A percentile compares a stretch with the other conserved stretches of the same genome.
phyloP scores from a whole-genome alignment of 2,797 vertebrate species.

The Semotilus atromaculatus region DNA sequence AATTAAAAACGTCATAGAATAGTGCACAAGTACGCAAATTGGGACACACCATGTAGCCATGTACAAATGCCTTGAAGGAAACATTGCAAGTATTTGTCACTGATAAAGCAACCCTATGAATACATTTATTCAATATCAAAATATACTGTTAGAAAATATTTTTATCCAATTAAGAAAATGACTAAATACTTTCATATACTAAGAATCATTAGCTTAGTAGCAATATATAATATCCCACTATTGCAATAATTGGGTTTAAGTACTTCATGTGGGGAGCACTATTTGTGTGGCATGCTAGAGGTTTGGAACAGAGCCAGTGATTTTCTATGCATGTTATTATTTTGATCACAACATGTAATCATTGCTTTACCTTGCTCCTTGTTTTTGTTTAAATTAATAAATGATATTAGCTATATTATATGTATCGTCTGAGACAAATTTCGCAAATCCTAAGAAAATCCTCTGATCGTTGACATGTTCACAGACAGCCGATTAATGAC shows the following conservation, averaged over 20 bases:
- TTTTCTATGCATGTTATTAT: background rate
- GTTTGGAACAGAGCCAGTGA: background rate
- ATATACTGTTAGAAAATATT: background rate
- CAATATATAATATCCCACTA: background rate
- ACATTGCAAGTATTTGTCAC: background rate
- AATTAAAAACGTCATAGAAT: too few relatives aligned
- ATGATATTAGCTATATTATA: background rate
- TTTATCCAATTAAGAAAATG: background rate
- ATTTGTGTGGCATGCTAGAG: background rate
- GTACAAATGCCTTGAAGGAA: background rate
- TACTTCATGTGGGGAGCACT: background rate
- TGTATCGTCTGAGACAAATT: background rate
- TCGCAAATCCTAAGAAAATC: too few relatives aligned
- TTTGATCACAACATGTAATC: too few relatives aligned
- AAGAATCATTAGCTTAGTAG: background rate
- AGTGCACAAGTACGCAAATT: too few relatives aligned
- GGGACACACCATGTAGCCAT: background rate
- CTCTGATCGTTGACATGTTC: too few relatives aligned
- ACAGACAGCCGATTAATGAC: too few relatives aligned
- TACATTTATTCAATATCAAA: background rate
- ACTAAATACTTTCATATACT: background rate
- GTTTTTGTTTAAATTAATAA: background rate
- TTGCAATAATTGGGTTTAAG: background rate
- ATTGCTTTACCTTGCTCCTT: too few relatives aligned
- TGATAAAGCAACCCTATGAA: background rate